A percentile compares a stretch with the other conserved stretches of the same genome.
These are phyloP conservation scores for Neopipo cinnamomea DNA, from an alignment of 2,113 vertebrate genomes.

Conservation along the genomic window DNA sequence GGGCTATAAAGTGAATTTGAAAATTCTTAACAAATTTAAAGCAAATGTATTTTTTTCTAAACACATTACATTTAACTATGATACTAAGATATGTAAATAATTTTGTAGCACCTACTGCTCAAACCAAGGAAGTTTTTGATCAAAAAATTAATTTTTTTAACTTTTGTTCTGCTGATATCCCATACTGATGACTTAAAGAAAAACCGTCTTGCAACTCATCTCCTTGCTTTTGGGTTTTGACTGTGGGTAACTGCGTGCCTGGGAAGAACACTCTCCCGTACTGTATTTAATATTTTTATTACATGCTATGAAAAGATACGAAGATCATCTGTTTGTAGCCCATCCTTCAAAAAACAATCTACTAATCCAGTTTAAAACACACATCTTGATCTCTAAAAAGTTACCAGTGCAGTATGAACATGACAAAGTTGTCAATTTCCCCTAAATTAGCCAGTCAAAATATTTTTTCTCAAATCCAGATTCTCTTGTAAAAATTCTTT, in stretches of 20 bases:
- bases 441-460: conserved; percentile 99
- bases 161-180: conserved; percentile 93
- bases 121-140: conserved; percentile 98
- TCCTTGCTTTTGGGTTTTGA: conserved; percentile 99
- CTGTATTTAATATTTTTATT: conserved; percentile 94
- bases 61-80: conserved; percentile 98
- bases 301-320: conserved; percentile 99
- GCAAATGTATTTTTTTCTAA: conserved; percentile 95
- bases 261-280: conserved; percentile 92
- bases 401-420: conserved; percentile 99
- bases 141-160: conserved; percentile 84
- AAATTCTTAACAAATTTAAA: conserved; percentile 93
- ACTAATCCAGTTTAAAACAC: conserved; percentile 98
- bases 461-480: conserved; percentile 99
- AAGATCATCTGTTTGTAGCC: conserved; percentile 99
- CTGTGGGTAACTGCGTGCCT: conserved; percentile 95
- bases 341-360: conserved; percentile 98
- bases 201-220: conserved; percentile 96
- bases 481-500: conserved; percentile 99
- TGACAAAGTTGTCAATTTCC: conserved; percentile 98
- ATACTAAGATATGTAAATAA: conserved; percentile 99
- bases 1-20: conserved; percentile 85
- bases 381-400: conserved; percentile 99
- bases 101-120: conserved; percentile 99
- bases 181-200: conserved; percentile 97